These are phyloP conservation scores for Lottia scabra DNA, from an alignment of 2,888 invertebrate species.

Conservation along the genomic window DNA sequence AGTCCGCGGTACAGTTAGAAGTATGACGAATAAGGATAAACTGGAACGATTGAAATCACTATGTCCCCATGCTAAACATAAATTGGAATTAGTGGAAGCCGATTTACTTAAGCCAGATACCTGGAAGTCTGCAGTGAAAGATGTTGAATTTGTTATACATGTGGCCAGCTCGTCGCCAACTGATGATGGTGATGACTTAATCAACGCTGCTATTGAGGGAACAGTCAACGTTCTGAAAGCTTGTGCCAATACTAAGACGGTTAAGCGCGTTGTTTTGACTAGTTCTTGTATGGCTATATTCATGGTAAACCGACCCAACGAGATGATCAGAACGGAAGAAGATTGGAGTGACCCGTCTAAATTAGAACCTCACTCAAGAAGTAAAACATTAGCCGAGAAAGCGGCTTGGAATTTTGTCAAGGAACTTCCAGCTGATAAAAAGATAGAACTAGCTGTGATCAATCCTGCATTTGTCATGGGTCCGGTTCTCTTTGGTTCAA, in stretches of 20 bases:
- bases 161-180: constrained; percentile 70
- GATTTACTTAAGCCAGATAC: constrained; percentile 67
- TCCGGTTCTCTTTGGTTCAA: constrained; percentile 14
- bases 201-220: constrained; percentile 71
- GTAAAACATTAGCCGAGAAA: constrained; percentile 71
- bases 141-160: constrained; percentile 70
- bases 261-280: constrained; percentile 72
- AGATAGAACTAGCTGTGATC: constrained; percentile 62
- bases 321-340: constrained; percentile 43
- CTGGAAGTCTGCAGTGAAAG: constrained; percentile 31
- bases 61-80: constrained; percentile 60
- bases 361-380: constrained; percentile 62
- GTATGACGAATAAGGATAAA: constrained; percentile 58
- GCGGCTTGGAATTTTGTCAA: constrained; percentile 72
- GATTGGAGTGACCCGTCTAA: constrained; percentile 61
- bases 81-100: constrained; percentile 69
- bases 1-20: constrained; percentile 71
- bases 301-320: not conserved
- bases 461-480: constrained; percentile 19
- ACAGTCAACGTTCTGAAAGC: constrained; percentile 71
- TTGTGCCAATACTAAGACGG: constrained; percentile 67
- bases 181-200: constrained; percentile 67
- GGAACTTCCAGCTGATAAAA: constrained; percentile 61
- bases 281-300: constrained; percentile 70
- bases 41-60: constrained; percentile 52